These are phyloP conservation scores for Drosophila silvestris DNA, from an alignment of 2,888 invertebrate genomes.

Conservation along the genomic window DNA sequence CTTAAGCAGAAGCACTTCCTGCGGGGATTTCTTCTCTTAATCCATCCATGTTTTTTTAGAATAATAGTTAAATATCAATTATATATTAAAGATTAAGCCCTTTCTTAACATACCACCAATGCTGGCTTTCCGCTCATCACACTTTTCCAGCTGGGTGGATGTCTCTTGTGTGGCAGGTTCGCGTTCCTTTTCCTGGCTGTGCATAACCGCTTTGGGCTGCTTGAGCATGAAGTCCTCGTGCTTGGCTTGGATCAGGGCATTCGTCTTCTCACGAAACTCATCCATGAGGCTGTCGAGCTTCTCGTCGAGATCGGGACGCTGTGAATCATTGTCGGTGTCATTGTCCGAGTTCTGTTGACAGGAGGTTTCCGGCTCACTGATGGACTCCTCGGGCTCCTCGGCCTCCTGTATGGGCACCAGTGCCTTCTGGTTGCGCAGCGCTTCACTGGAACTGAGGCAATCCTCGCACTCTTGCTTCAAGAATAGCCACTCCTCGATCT, in stretches of 20 bases:
- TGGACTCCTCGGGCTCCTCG: constrained; percentile 88
- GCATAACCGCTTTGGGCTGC: constrained; percentile 84
- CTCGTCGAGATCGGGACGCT: constrained; percentile 89
- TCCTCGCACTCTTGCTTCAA: constrained; percentile 95
- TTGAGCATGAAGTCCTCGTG: constrained; percentile 87
- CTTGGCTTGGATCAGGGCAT: constrained; percentile 88
- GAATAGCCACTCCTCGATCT: constrained; percentile 93
- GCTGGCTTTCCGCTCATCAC: constrained; percentile 68
- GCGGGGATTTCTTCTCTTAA: neutral
- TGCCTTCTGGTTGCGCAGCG: constrained; percentile 79
- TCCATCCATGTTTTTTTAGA: neutral
- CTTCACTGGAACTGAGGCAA: constrained; percentile 86
- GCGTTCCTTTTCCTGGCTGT: constrained; percentile 82
- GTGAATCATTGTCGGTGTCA: constrained; percentile 86
- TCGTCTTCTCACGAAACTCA: constrained; percentile 90
- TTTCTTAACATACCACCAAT: constrained; percentile 59
- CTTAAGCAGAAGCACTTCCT: neutral
- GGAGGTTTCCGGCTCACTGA: constrained; percentile 87
- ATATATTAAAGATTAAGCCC: neutral
- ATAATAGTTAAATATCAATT: neutral
- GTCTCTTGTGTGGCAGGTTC: constrained; percentile 53
- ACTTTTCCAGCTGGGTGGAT: constrained; percentile 48
- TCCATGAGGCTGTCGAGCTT: constrained; percentile 90
- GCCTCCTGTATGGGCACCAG: constrained; percentile 86
- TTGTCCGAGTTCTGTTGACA: constrained; percentile 84